A percentile compares a stretch with the other conserved stretches of the same genome.
These are phyloP conservation scores for Aptenodytes forsteri DNA, from an alignment of 2,113 vertebrate genomes.

Conservation along the genomic window DNA sequence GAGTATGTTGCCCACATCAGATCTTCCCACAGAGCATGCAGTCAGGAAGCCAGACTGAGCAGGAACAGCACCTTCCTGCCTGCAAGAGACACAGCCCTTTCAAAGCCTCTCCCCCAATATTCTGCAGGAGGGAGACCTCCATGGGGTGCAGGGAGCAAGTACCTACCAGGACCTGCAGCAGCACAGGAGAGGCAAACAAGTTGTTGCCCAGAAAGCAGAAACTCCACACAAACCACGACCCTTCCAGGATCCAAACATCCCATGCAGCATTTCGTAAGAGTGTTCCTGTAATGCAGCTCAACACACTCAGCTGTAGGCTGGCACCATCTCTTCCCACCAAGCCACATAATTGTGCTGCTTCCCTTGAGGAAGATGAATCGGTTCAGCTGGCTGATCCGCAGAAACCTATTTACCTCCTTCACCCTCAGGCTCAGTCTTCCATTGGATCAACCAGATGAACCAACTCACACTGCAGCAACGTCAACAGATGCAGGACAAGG, in stretches of 20 bases:
- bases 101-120: not conserved
- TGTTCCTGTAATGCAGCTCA: not conserved
- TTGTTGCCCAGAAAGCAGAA: not conserved
- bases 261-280: not conserved
- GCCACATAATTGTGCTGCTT: not conserved
- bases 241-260: not conserved
- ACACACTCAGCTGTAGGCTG: not conserved
- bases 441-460: not conserved
- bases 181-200: not conserved
- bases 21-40: not conserved
- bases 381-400: not conserved
- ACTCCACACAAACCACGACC: not conserved
- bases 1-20: not conserved
- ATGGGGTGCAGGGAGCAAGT: not conserved
- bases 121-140: not conserved
- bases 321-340: not conserved
- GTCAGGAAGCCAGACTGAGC: not conserved
- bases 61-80: not conserved
- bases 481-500: not conserved
- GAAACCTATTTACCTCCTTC: not conserved
- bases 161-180: not conserved
- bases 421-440: not conserved
- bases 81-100: not conserved
- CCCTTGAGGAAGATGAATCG: not conserved
- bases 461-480: not conserved